Base-by-base conservation (phyloP, 2,113 vertebrate species). In the Etia nguti region DNA sequence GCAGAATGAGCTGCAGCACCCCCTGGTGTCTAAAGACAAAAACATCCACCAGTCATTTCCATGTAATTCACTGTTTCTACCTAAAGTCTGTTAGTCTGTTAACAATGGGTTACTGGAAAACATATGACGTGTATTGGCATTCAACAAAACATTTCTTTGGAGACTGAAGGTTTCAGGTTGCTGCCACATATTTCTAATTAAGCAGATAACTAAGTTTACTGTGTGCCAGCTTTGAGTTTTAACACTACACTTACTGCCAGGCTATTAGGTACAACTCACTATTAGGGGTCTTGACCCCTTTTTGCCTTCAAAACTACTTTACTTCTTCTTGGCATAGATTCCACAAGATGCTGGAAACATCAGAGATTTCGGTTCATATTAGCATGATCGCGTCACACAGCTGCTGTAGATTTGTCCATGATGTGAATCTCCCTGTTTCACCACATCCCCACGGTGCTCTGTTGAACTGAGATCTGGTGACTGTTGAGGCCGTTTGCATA, bases 1-100 rank as follows among this genome's bases (percentile, higher is more conserved):
- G 11, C 16, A 2, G 9, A 20, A 6, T 73, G 50, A 70, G 16
- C 73, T 80, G 48, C 80, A 90, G 82, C 87, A 3, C 81, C 86
- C 34, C 29, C 86, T 11, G 18, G 79, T 86, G 92, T 84, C 34
- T 24, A n/a, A 80, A 79, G 8, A 41, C 6, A 50, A 75, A 77
- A 84, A 4, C 5, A 52, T 11, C 12, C 4, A 2, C 9, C 24
- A 77, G 46, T 13, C 10, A 18, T 2, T 77, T 50, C 4, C 6
- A 8, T 8, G 26, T 24, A 22, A 55, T 11, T 24, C 52, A 22
- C n/a, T 24, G 3, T 55, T 55, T 55, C 5, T 12, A 34, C 73
- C 73, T 50, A n/a, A 77, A 77, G 46, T 52, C 60, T 38, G 43
- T 0, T 56, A 77, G 46, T 52, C 60, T 38, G 43, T 0, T 56